A percentile compares a stretch with the other conserved stretches of the same genome.
Conservation (phyloP, 64 coral and sea anemone genomes). For the Montipora efflorescens region DNA sequence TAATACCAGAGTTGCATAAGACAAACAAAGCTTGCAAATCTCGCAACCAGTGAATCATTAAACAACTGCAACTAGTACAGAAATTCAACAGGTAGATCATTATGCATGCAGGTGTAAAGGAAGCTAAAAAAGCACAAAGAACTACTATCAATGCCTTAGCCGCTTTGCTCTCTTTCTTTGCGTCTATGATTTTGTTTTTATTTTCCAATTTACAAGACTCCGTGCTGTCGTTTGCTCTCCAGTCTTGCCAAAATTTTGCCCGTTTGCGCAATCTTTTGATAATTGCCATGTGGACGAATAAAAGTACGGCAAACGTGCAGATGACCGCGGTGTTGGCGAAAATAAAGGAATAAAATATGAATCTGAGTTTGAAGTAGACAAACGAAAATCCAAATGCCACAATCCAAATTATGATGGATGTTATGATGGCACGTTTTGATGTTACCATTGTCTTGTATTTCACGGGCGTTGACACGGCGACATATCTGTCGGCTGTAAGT, state of each 20-base stretch:
- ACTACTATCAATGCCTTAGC: constrained; percentile 67
- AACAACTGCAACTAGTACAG: constrained; percentile 65
- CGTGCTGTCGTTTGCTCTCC: background rate
- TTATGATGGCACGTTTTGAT: constrained; percentile 54
- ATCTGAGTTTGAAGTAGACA: constrained; percentile 70
- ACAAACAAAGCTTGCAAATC: constrained; percentile 77
- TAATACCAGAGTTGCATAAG: constrained; percentile 67
- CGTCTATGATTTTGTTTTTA: constrained; percentile 11
- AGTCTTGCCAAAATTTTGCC: constrained; percentile 32
- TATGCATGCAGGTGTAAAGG: constrained; percentile 68
- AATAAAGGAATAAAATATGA: constrained; percentile 71
- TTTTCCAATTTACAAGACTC: background rate
- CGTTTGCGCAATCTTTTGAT: constrained; percentile 43
- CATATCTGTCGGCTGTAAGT: constrained; percentile 71
- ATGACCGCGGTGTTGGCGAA: constrained; percentile 75
- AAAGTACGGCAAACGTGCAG: constrained; percentile 73
- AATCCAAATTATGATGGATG: constrained; percentile 58
- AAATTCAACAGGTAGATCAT: constrained; percentile 86
- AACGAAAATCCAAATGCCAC: constrained; percentile 46
- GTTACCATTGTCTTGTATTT: constrained; percentile 71
- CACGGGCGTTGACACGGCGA: constrained; percentile 67
- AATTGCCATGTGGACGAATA: constrained; percentile 73
- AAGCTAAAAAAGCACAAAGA: constrained; percentile 65
- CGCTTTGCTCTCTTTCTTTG: constrained; percentile 60
- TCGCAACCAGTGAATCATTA: constrained; percentile 74